phyloP scores from a whole-genome alignment of 1,140 invertebrate species.

The Lordiphosa stackelbergi region DNA sequence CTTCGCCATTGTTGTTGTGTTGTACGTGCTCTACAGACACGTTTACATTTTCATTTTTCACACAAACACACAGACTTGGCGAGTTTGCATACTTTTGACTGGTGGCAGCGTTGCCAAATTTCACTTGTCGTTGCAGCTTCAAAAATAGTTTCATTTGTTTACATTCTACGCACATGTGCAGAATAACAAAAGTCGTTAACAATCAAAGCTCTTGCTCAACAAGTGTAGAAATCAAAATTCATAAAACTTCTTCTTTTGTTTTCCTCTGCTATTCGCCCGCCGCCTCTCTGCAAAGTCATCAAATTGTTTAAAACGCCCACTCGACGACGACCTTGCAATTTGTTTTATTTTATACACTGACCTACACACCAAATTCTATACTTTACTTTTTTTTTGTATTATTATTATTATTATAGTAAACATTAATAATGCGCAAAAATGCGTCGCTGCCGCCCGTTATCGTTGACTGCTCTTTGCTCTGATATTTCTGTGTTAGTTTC shows the following conservation, averaged over 20 bases:
- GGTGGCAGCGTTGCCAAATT: slow-evolving; percentile 56
- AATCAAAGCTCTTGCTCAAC: slow-evolving; percentile 61
- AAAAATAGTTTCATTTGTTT: slow-evolving; percentile 69
- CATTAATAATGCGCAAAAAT: slow-evolving; percentile 28
- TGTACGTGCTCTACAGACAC: slow-evolving; percentile 59
- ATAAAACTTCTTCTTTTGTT: slow-evolving; percentile 41
- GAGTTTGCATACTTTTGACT: slow-evolving; percentile 8
- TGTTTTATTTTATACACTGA: slow-evolving; percentile 35
- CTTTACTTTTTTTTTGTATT: slow-evolving; percentile 10
- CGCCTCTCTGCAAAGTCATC: slow-evolving; percentile 1
- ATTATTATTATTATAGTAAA: slow-evolving; percentile 40
- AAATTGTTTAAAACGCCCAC: background rate
- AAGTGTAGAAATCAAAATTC: slow-evolving; percentile 48
- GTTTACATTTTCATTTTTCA: slow-evolving; percentile 74
- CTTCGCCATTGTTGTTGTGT: slow-evolving; percentile 34
- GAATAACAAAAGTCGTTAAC: slow-evolving; percentile 61
- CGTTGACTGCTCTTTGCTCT: slow-evolving; percentile 45
- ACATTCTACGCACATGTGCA: slow-evolving; percentile 71
- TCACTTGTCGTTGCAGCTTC: slow-evolving; percentile 54
- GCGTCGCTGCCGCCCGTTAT: slow-evolving; percentile 46
- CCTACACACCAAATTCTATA: slow-evolving; percentile 38
- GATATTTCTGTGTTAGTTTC: slow-evolving; percentile 47
- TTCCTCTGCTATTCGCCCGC: slow-evolving; percentile 19
- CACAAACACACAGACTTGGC: slow-evolving; percentile 29
- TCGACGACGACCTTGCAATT: slow-evolving; percentile 11